Conservation (phyloP, 2,113 vertebrate species). For the Anolis carolinensis region DNA sequence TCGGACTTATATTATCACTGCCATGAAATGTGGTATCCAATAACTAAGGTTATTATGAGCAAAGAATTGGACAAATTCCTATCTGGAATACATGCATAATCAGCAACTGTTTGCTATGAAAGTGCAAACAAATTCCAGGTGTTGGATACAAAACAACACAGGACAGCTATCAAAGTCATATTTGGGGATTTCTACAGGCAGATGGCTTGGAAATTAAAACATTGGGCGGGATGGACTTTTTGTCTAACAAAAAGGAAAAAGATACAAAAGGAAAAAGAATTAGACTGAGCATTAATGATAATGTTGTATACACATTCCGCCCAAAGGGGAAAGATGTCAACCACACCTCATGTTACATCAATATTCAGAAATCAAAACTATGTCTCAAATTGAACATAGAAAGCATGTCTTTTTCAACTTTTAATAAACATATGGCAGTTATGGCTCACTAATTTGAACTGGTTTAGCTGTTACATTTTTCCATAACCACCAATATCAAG, state of each 20-base stretch:
- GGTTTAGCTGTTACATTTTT: background rate
- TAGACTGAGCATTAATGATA: background rate
- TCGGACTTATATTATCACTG: background rate
- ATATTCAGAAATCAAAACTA: background rate
- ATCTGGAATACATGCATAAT: background rate
- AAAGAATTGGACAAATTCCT: background rate
- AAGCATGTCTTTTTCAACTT: background rate
- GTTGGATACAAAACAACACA: background rate
- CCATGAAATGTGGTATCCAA: background rate
- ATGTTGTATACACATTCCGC: background rate
- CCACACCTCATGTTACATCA: background rate
- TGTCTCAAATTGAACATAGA: background rate
- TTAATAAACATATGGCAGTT: background rate
- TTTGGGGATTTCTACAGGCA: background rate
- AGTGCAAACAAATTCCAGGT: too few relatives aligned
- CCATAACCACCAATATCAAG: background rate
- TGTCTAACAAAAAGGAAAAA: background rate
- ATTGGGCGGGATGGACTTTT: background rate
- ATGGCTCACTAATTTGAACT: background rate
- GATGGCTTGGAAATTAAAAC: background rate
- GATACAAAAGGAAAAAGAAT: background rate
- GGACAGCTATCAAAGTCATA: background rate
- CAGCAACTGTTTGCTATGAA: background rate
- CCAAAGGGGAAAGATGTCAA: background rate
- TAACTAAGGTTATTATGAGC: too few relatives aligned